Evolutionary conservation across 2,113 vertebrate species (phyloP).

Genomic region (Cheirogaleus medius): DNA sequence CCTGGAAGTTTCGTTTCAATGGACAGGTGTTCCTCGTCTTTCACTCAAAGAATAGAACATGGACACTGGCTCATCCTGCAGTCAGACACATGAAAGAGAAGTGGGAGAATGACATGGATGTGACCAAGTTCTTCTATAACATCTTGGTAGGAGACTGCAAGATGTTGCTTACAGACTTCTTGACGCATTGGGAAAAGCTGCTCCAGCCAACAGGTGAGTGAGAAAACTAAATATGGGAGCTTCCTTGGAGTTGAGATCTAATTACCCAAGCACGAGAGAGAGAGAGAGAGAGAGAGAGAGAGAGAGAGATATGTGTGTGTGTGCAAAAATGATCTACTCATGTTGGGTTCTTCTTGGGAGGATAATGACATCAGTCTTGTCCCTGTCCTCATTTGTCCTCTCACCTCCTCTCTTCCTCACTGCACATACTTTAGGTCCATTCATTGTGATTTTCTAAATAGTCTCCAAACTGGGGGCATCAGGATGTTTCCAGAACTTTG

Average conservation of each 20-base stretch:
- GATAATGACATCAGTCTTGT: no score
- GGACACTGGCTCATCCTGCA: neutral
- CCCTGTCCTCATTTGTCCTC: neutral
- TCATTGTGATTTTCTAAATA: neutral
- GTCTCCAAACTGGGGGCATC: neutral
- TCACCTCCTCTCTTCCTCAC: neutral
- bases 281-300: no score
- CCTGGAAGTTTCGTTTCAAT: neutral
- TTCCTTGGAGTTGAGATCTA: neutral
- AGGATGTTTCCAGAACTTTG: neutral
- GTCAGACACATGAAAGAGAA: neutral
- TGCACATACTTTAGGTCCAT: neutral
- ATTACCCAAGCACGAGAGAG: neutral
- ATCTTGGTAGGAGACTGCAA: neutral
- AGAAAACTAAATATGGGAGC: neutral
- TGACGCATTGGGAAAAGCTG: rapidly evolving
- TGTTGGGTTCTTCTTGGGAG: neutral
- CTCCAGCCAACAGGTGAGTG: neutral
- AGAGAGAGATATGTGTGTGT: neutral
- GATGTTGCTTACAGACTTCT: rapidly evolving
- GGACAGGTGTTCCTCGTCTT: neutral
- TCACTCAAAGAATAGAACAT: rapidly evolving
- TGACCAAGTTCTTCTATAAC: rapidly evolving
- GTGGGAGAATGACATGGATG: neutral
- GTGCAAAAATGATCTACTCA: neutral